Evolutionary conservation across 2,888 invertebrate genomes (phyloP).

Genomic region (Drepana falcataria): DNA sequence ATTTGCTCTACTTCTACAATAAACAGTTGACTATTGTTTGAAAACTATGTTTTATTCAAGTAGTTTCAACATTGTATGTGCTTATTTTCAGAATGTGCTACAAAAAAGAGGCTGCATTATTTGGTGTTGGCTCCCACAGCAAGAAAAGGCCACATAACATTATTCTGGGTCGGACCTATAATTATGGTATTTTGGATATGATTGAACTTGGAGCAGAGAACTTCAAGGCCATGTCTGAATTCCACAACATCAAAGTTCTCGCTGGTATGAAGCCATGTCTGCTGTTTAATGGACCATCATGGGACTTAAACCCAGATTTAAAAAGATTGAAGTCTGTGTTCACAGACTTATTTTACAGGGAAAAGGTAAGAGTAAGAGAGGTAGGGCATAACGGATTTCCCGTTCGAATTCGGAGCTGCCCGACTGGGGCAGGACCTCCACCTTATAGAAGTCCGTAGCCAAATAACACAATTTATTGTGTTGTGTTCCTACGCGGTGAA

Average conservation of each 20-base stretch:
- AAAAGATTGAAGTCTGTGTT: slow-evolving; percentile 92
- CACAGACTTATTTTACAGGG: slow-evolving; percentile 94
- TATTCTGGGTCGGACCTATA: slow-evolving; percentile 92
- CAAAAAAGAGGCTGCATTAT: slow-evolving; percentile 93
- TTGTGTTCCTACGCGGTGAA: no score
- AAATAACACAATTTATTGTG: no score
- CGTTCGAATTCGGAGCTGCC: no score
- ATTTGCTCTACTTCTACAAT: no score
- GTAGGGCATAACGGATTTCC: no score
- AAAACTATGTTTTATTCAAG: no score
- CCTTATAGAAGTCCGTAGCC: no score
- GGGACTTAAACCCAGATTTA: slow-evolving; percentile 89
- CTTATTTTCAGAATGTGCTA: slow-evolving; percentile 76
- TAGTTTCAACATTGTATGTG: neutral
- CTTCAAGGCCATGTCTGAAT: slow-evolving; percentile 88
- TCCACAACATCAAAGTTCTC: slow-evolving; percentile 86
- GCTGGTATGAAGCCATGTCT: slow-evolving; percentile 94
- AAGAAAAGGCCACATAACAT: slow-evolving; percentile 97
- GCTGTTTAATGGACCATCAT: slow-evolving; percentile 93
- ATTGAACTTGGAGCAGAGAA: slow-evolving; percentile 94
- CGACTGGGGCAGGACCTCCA: no score
- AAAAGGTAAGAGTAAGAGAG: slow-evolving; percentile 80
- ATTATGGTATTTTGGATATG: slow-evolving; percentile 96
- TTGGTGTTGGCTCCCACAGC: slow-evolving; percentile 93
- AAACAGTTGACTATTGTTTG: no score